Base-by-base conservation (phyloP, 2,888 invertebrate species). In the Priapulus caudatus region DNA sequence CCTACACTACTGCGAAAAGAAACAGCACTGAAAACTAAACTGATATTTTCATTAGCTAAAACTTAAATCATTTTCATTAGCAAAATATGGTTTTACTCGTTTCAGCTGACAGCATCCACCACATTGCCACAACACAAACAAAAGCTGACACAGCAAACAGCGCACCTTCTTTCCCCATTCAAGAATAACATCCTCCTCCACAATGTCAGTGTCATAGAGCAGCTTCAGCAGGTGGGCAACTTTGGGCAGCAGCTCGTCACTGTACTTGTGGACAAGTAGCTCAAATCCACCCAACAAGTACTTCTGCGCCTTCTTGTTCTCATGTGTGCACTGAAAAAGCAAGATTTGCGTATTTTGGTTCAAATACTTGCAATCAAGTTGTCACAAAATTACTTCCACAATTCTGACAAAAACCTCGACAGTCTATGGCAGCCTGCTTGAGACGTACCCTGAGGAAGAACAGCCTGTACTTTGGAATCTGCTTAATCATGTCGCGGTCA, bases 111-210 rank as follows among this genome's bases (percentile, higher is more conserved):
- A n/a, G n/a, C n/a, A n/a, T n/a, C n/a, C n/a, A n/a, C n/a, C n/a
- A n/a, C n/a, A n/a, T n/a, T n/a, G n/a, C n/a, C n/a, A n/a, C n/a
- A n/a, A n/a, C n/a, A n/a, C n/a, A n/a, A n/a, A n/a, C n/a, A n/a
- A n/a, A n/a, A n/a, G n/a, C n/a, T n/a, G n/a, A n/a, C n/a, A n/a
- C n/a, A n/a, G n/a, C n/a, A n/a, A n/a, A n/a, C n/a, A n/a, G n/a
- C n/a, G 86, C 50, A 90, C 86, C 78, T 93, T 97, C 63, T 83
- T 84, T 4, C 85, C 83, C 98, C 98, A 99, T 59, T 95, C 93
- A 57, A 97, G 75, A 61, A 98, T 78, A 47, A 86, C 83, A 67
- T 88, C 86, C 74, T 98, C 98, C 60, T 91, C 91, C 64, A 98
- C 77, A 64, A 98, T 86, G 74, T 98, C 98, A 61, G 77, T 72